phyloP scores from a whole-genome alignment of 1,140 invertebrate genomes.

The Manduca sexta region DNA sequence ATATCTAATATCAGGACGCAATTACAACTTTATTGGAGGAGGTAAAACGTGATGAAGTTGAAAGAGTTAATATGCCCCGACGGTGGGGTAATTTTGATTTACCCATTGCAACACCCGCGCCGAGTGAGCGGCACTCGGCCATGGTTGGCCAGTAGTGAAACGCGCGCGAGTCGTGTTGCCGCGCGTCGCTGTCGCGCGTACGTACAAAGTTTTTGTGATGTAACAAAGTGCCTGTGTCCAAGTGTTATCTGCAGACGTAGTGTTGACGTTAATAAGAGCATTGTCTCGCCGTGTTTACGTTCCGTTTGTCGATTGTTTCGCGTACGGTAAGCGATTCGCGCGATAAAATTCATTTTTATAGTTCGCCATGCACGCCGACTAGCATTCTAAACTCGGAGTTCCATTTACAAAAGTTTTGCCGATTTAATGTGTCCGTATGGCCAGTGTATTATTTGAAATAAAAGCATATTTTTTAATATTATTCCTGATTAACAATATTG shows the following conservation, averaged over 20 bases:
- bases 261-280: slow-evolving; percentile 30
- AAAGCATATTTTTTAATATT: neutral
- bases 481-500: neutral
- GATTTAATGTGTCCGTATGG: neutral
- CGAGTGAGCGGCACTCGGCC: slow-evolving; percentile 51
- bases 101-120: slow-evolving; percentile 25
- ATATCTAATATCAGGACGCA: too few relatives aligned
- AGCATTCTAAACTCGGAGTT: neutral
- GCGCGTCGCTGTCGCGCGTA: slow-evolving; percentile 12
- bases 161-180: neutral
- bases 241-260: slow-evolving; percentile 13
- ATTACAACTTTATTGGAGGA: too few relatives aligned
- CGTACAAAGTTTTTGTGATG: slow-evolving; percentile 25
- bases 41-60: too few relatives aligned
- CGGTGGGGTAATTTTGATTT: too few relatives aligned
- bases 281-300: slow-evolving; percentile 40
- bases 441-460: neutral
- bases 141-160: slow-evolving; percentile 25
- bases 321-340: slow-evolving; percentile 6
- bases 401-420: neutral
- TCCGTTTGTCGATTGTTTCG: slow-evolving; percentile 13
- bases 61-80: too few relatives aligned
- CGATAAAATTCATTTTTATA: slow-evolving; percentile 1
- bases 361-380: neutral
- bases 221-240: slow-evolving; percentile 17